Evolutionary conservation across 2,113 vertebrate genomes (phyloP).

Genomic region (Lagopus muta): DNA sequence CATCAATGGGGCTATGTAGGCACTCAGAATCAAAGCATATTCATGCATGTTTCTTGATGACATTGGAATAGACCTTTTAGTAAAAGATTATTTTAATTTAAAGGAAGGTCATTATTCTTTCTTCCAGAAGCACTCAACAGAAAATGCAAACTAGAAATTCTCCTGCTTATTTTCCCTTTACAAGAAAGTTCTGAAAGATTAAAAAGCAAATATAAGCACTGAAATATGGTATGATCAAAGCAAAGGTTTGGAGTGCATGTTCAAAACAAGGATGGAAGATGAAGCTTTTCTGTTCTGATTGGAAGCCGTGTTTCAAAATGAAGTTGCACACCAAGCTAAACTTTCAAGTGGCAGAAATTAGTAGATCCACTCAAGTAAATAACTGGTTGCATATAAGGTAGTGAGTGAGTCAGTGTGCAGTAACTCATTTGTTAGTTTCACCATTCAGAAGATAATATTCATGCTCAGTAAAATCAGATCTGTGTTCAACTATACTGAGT

Average conservation of each 20-base stretch:
- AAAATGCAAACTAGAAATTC: neutral
- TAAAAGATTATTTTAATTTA: neutral
- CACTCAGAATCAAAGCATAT: neutral
- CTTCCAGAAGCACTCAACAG: neutral
- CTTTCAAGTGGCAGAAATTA: neutral
- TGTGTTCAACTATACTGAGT: neutral
- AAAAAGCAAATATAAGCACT: neutral
- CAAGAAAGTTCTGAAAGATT: neutral
- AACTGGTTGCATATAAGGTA: neutral
- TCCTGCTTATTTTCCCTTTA: neutral
- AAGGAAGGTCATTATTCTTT: neutral
- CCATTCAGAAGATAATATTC: neutral
- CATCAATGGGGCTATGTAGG: too few species aligned
- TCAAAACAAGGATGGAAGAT: neutral
- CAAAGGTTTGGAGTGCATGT: neutral
- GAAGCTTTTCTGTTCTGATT: neutral
- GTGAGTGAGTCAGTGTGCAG: neutral
- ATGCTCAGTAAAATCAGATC: neutral
- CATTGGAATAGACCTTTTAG: neutral
- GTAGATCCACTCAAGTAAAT: neutral
- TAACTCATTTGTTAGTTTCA: neutral
- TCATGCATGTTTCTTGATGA: neutral
- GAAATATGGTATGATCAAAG: neutral
- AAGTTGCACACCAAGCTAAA: neutral
- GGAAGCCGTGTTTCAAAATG: neutral